Conservation (phyloP, 2,797 vertebrate genomes). For the Eulemur mongoz region DNA sequence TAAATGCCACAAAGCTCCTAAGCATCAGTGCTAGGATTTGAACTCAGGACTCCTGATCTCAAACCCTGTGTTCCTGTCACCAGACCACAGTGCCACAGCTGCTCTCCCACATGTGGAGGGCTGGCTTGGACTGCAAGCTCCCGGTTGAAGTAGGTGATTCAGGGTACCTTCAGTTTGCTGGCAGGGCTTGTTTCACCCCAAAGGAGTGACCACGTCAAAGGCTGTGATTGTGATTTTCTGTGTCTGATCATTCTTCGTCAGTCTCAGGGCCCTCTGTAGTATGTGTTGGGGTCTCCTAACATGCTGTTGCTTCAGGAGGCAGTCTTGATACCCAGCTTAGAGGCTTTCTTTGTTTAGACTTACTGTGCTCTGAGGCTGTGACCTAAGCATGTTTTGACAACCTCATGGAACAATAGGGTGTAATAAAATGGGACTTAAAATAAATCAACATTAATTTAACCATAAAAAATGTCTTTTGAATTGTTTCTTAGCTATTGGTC, state of each 20-base stretch:
- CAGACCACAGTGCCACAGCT: background rate
- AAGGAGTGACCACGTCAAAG: background rate
- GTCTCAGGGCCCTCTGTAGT: background rate
- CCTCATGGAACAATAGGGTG: background rate
- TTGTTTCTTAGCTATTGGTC: background rate
- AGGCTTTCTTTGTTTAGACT: background rate
- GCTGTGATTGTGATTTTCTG: background rate
- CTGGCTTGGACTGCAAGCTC: background rate
- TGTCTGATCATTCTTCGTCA: background rate
- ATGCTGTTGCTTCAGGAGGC: background rate
- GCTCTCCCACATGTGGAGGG: rapidly evolving
- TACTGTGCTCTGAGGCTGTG: background rate
- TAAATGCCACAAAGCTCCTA: background rate
- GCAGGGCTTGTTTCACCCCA: background rate
- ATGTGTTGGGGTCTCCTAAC: background rate
- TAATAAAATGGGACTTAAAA: too few species aligned
- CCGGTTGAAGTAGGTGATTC: background rate
- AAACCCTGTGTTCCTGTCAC: background rate
- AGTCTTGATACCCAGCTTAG: background rate
- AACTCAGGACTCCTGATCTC: too few species aligned
- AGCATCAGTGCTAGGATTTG: background rate
- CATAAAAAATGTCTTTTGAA: background rate
- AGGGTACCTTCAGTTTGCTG: background rate
- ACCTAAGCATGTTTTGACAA: too few species aligned
- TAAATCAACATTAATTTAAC: too few species aligned